phyloP scores from a whole-genome alignment of 2,888 invertebrate genomes.

The Loripinus fragilis region DNA sequence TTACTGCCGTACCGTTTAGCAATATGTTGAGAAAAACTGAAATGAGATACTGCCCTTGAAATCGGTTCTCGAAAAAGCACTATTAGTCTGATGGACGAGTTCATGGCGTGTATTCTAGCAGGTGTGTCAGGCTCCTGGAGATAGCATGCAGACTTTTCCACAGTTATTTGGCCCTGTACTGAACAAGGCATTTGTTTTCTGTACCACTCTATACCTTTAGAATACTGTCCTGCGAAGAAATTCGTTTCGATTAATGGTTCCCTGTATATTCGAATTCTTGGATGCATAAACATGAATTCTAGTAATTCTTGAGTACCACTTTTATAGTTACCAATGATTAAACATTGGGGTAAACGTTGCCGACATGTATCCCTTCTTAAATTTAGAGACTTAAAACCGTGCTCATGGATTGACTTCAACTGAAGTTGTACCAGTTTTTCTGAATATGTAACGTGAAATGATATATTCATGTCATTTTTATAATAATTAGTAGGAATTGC shows the following conservation, averaged over 20 bases:
- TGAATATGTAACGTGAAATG: background rate
- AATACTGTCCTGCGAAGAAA: conserved; percentile 85
- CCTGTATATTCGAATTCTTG: conserved; percentile 24
- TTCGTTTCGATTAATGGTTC: conserved; percentile 33
- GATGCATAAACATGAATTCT: conserved; percentile 20
- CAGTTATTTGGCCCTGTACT: conserved; percentile 94
- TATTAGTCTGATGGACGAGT: conserved; percentile 92
- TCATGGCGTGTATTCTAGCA: conserved; percentile 95
- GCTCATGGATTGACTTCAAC: background rate
- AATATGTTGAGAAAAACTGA: background rate
- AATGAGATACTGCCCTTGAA: conserved; percentile 92
- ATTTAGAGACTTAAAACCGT: background rate
- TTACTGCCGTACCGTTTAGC: background rate
- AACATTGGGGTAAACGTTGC: background rate
- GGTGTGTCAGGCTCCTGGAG: conserved; percentile 97
- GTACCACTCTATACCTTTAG: conserved; percentile 94
- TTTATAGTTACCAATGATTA: conserved; percentile 18
- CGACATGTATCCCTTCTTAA: background rate
- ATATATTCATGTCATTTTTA: background rate
- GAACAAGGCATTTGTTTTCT: conserved; percentile 93
- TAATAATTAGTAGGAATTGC: background rate
- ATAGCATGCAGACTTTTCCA: conserved; percentile 98
- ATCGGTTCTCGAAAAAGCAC: conserved; percentile 98
- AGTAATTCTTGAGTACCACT: conserved; percentile 9
- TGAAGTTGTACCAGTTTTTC: background rate